phyloP scores from a whole-genome alignment of 1,140 invertebrate genomes.

The Cydia amplana region DNA sequence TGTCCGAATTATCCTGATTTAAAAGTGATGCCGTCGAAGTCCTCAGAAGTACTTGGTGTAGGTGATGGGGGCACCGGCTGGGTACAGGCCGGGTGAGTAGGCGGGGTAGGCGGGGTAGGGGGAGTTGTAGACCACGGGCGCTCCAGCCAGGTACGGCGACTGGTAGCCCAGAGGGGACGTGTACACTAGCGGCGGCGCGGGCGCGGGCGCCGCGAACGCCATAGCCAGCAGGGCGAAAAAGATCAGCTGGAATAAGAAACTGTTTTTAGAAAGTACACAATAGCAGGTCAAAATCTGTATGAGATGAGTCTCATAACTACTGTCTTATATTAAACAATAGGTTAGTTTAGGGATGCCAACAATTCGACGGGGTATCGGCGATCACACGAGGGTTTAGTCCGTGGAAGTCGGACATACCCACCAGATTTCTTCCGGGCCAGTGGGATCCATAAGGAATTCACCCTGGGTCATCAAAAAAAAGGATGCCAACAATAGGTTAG shows the following conservation, averaged over 20 bases:
- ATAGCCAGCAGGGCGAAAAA: slow-evolving; percentile 37
- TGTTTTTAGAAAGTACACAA: not conserved
- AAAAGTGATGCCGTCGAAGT: not conserved
- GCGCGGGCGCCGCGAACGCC: slow-evolving; percentile 37
- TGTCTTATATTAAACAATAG: too few relatives aligned
- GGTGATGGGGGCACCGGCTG: slow-evolving; percentile 34
- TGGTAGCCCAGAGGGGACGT: slow-evolving; percentile 8
- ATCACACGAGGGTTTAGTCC: too few relatives aligned
- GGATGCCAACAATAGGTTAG: too few relatives aligned
- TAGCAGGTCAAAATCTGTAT: not conserved
- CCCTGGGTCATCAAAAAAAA: too few relatives aligned
- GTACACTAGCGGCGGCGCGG: slow-evolving; percentile 25
- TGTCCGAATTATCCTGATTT: slow-evolving; percentile 30
- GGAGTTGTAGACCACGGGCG: slow-evolving; percentile 17
- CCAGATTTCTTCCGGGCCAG: too few relatives aligned
- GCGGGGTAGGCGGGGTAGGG: slow-evolving; percentile 44
- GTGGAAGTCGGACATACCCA: too few relatives aligned
- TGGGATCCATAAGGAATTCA: too few relatives aligned
- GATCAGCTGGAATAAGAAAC: slow-evolving; percentile 35
- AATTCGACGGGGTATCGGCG: too few relatives aligned
- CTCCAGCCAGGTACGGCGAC: slow-evolving; percentile 31
- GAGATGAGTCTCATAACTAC: not conserved
- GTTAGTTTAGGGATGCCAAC: too few relatives aligned
- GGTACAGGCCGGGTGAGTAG: slow-evolving; percentile 35
- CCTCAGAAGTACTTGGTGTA: slow-evolving; percentile 37